Evolutionary conservation across 2,888 invertebrate genomes (phyloP), one percentile per base, ranked within the genome.

Genomic region (Biston stratarius): DNA sequence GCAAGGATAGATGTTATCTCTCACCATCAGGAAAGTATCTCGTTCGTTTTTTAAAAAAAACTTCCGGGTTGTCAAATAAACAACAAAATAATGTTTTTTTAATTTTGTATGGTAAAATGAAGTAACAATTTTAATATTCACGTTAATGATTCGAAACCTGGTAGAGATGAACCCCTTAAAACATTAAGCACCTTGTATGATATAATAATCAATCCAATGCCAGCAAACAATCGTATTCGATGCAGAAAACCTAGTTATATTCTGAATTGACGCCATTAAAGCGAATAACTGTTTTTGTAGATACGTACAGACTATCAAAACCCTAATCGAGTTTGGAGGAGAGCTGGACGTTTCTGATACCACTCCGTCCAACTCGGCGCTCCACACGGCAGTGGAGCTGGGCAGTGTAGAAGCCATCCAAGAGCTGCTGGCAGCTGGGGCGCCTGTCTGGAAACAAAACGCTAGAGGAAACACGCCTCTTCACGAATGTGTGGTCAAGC

Each of bases 331-430:
- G 24, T 66, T 12, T 51, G 57, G 61, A 9, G 44, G 55, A 0
- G 36, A 53, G 14, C 53, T 64, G 1, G 40, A 55, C 36, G 12
- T 9, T 24, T 42, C 38, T 8, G n/a, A 12, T 1, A 12, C 8
- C 7, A 38, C 44, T 6, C 5, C 38, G 5, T 42, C 38, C 42
- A 44, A 64, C 11, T 64, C 69, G 14, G 69, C 73, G 0, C 52
- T 80, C 0, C 81, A 80, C 34, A 77, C 72, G 11, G 80, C 80
- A 0, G 81, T 79, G 5, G 75, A 76, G 33, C 48, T 80, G 14
- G 61, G 64, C 8, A 74, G 74, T 6, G 59, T 71, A 3, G 69
- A 62, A 6, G 71, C 64, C 0, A 70, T 76, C 0, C 63, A 67
- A 34, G 49, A 59, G 0, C 49, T 80, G 2, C 44, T 80, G 1